phyloP scores from a whole-genome alignment of 1,140 invertebrate species.

The Drosophila athabasca region DNA sequence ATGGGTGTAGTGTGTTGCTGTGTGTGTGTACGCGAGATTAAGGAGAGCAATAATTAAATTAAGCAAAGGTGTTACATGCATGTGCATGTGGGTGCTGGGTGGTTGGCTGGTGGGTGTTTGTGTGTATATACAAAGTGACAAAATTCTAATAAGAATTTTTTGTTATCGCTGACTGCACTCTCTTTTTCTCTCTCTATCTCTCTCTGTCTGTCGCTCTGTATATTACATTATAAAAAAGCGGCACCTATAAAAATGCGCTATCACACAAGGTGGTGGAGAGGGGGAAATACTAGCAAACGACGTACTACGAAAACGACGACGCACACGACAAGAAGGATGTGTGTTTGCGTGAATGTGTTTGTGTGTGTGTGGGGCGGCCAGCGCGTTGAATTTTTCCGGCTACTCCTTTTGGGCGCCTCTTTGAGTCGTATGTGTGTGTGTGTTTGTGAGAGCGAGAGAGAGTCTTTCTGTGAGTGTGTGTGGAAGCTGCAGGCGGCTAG shows the following conservation, averaged over 20 bases:
- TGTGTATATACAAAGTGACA: conserved; percentile 73
- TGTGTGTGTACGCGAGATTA: conserved; percentile 62
- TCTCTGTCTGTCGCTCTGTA: not conserved
- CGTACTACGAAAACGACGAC: conserved; percentile 75
- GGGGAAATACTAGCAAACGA: conserved; percentile 71
- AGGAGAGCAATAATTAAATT: conserved; percentile 76
- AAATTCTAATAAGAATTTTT: conserved; percentile 74
- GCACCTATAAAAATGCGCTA: conserved; percentile 34
- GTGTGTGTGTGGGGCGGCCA: conserved; percentile 13
- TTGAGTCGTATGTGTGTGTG: conserved; percentile 18
- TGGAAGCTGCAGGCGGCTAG: conserved; percentile 14
- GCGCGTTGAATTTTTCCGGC: conserved; percentile 56
- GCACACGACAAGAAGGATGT: conserved; percentile 28
- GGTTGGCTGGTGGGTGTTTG: conserved; percentile 49
- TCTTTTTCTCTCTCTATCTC: not conserved
- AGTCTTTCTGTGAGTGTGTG: conserved; percentile 18
- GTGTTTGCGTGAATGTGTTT: not conserved
- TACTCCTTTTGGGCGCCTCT: conserved; percentile 46
- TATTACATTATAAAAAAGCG: conserved; percentile 9
- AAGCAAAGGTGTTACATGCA: conserved; percentile 71
- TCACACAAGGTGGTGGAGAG: conserved; percentile 17
- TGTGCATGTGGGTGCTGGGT: conserved; percentile 46
- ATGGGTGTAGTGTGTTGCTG: conserved; percentile 17
- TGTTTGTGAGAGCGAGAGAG: conserved; percentile 29
- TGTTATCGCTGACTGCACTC: conserved; percentile 49